Percentiles rank a stretch among this genome's conserved stretches.
Conservation (phyloP, 2,888 invertebrate species). For the Cephus runcator region DNA sequence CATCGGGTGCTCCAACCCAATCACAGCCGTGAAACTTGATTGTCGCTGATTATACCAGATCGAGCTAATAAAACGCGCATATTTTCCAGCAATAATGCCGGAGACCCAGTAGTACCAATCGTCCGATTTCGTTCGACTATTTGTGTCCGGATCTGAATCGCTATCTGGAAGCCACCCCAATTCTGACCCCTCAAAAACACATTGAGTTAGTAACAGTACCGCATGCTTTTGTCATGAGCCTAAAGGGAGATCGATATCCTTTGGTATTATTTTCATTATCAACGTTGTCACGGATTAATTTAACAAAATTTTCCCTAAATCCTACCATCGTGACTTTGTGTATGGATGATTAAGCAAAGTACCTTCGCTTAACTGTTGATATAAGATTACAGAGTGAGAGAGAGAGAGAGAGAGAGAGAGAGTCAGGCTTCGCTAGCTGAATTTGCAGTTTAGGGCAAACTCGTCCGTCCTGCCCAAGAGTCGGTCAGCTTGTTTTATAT, state of each 20-base stretch:
- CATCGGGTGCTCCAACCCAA: slow-evolving; percentile 52
- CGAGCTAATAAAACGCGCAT: slow-evolving; percentile 55
- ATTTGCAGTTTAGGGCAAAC: slow-evolving; percentile 53
- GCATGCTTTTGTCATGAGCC: no score
- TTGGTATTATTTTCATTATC: no score
- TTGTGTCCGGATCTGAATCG: neutral
- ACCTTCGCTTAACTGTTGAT: slow-evolving; percentile 44
- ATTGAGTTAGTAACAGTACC: no score
- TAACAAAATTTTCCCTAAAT: no score
- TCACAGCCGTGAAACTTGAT: slow-evolving; percentile 62
- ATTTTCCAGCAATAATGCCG: slow-evolving; percentile 33
- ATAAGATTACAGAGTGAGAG: slow-evolving; percentile 46
- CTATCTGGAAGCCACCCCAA: no score
- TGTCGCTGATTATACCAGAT: slow-evolving; percentile 59
- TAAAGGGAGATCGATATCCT: no score
- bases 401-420: no score
- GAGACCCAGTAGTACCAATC: slow-evolving; percentile 1
- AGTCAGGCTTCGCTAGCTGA: slow-evolving; percentile 37
- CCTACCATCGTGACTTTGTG: no score
- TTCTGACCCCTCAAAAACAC: no score
- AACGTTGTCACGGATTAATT: no score
- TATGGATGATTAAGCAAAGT: neutral
- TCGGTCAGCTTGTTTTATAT: slow-evolving; percentile 62
- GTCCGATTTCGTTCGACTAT: slow-evolving; percentile 10
- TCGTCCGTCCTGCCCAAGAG: slow-evolving; percentile 46